Conservation (phyloP, 2,888 invertebrate genomes). For the Sarcophaga rosellei region DNA sequence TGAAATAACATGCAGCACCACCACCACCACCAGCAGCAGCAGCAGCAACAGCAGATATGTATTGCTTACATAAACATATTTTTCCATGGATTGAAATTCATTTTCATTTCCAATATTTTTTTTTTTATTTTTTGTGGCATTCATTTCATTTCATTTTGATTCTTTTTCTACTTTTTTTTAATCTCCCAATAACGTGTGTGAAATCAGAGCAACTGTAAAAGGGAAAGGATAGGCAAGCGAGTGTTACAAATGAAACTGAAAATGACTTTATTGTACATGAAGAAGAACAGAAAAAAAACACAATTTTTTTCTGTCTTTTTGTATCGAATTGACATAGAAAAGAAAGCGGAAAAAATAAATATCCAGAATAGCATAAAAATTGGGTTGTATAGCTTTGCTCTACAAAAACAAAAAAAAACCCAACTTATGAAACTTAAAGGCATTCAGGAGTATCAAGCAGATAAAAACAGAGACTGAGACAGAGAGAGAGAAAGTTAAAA, state of each 20-base stretch:
- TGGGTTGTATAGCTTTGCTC: conserved; percentile 25
- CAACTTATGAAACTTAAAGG: background rate
- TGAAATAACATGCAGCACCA: background rate
- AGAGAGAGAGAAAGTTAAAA: no score
- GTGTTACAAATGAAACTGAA: conserved; percentile 42
- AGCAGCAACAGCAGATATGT: conserved; percentile 1
- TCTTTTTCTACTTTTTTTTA: background rate
- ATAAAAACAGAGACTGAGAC: background rate
- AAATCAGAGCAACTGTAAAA: background rate
- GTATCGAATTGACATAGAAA: conserved; percentile 23
- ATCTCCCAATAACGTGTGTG: background rate
- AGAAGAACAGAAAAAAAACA: conserved; percentile 5
- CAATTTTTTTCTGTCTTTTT: background rate
- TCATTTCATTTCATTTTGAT: background rate
- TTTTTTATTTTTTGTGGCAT: conserved; percentile 12
- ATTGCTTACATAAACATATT: conserved; percentile 49
- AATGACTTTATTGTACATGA: conserved; percentile 42
- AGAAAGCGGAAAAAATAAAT: background rate
- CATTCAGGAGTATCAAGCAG: background rate
- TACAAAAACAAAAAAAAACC: background rate
- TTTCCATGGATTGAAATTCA: conserved; percentile 61
- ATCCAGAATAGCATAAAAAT: conserved; percentile 15
- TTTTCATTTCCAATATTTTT: conserved; percentile 14
- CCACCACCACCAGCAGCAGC: background rate
- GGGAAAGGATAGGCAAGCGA: background rate